These are phyloP conservation scores for Platerodrilus igneus DNA, from an alignment of 2,888 invertebrate genomes.

Conservation along the genomic window DNA sequence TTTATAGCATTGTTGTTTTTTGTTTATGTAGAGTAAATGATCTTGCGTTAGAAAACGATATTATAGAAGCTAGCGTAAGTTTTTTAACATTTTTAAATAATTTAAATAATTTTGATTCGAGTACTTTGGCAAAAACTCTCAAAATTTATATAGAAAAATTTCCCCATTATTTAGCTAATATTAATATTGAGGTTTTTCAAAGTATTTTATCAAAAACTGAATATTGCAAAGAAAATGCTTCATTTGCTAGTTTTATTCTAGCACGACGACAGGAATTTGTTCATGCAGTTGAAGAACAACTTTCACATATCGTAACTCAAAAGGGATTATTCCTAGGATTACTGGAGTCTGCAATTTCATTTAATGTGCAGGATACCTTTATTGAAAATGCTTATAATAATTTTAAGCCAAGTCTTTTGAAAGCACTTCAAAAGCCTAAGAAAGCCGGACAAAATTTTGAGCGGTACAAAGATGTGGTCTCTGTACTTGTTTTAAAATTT, in stretches of 20 bases:
- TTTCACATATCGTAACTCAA: slow-evolving; percentile 52
- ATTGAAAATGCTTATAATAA: slow-evolving; percentile 54
- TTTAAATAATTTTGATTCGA: slow-evolving; percentile 38
- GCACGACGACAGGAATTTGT: slow-evolving; percentile 52
- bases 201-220: slow-evolving; percentile 52
- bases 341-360: slow-evolving; percentile 49
- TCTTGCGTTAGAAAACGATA: slow-evolving; percentile 25
- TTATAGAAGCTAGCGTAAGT: slow-evolving; percentile 26
- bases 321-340: slow-evolving; percentile 63
- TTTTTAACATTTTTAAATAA: slow-evolving; percentile 27
- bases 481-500: slow-evolving; percentile 56
- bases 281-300: slow-evolving; percentile 49
- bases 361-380: slow-evolving; percentile 49
- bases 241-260: slow-evolving; percentile 56
- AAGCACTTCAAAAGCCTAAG: slow-evolving; percentile 63
- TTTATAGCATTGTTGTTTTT: slow-evolving; percentile 18
- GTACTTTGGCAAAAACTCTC: slow-evolving; percentile 54
- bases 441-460: slow-evolving; percentile 64
- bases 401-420: slow-evolving; percentile 59
- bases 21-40: too few species aligned
- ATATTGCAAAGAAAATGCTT: slow-evolving; percentile 55
- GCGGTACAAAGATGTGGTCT: slow-evolving; percentile 56
- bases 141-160: slow-evolving; percentile 56
- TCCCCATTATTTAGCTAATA: slow-evolving; percentile 54
- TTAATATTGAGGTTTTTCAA: slow-evolving; percentile 54